A percentile compares a stretch with the other conserved stretches of the same genome.
phyloP scores from a whole-genome alignment of 2,888 invertebrate genomes.

The Hipparchia sbordonii region DNA sequence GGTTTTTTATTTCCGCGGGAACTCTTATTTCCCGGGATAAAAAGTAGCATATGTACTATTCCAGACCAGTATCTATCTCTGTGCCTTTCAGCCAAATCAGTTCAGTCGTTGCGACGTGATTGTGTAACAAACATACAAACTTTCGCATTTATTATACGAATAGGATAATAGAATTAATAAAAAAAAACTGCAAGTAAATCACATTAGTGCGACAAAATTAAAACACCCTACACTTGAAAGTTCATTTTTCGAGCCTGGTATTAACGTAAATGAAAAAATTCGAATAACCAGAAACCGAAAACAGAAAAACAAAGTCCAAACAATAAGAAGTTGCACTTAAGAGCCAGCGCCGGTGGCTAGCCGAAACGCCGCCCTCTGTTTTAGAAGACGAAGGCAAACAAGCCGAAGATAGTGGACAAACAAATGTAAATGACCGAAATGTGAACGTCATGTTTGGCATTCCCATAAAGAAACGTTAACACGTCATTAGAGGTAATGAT shows the following conservation, averaged over 20 bases:
- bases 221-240: too few species aligned
- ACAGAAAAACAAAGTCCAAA: constrained; percentile 47
- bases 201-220: too few species aligned
- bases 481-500: constrained; percentile 83
- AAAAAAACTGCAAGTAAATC: too few species aligned
- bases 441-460: constrained; percentile 83
- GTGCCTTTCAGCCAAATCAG: too few species aligned
- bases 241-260: not conserved
- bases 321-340: constrained; percentile 69
- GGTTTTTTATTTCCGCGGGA: too few species aligned
- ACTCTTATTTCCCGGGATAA: too few species aligned
- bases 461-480: constrained; percentile 83
- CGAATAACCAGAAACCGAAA: constrained; percentile 42
- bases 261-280: constrained; percentile 37
- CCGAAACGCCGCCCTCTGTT: constrained; percentile 80
- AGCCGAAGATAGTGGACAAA: constrained; percentile 78
- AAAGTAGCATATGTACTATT: too few species aligned
- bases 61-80: too few species aligned
- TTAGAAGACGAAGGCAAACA: constrained; percentile 79
- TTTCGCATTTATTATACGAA: too few species aligned
- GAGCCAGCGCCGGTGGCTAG: constrained; percentile 72
- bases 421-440: constrained; percentile 83
- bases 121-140: too few species aligned
- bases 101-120: too few species aligned
- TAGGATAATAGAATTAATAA: too few species aligned